phyloP scores from a whole-genome alignment of 2,888 invertebrate species.

The Malachius bipustulatus region DNA sequence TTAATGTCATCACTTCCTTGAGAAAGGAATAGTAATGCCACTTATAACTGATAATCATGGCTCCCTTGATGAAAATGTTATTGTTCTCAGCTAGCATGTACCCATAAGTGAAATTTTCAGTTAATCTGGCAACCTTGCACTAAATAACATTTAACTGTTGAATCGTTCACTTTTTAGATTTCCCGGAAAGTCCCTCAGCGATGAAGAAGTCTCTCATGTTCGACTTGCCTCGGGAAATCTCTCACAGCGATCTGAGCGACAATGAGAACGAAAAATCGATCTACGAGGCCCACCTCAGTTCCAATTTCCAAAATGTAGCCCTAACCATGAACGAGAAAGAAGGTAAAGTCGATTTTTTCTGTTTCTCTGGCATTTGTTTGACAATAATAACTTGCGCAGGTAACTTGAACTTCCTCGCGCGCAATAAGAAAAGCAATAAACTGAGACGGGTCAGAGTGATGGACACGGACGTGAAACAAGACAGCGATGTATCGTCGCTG shows the following conservation, averaged over 20 bases:
- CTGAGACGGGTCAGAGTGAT: conserved; percentile 33
- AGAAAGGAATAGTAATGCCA: too few relatives aligned
- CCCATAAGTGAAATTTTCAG: too few relatives aligned
- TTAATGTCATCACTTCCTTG: too few relatives aligned
- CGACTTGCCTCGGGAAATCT: conserved; percentile 45
- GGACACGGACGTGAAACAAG: conserved; percentile 26
- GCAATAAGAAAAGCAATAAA: conserved; percentile 34
- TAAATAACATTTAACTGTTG: too few relatives aligned
- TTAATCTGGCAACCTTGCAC: too few relatives aligned
- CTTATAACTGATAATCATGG: too few relatives aligned
- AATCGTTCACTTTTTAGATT: conserved; percentile 30
- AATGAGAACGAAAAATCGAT: conserved; percentile 41
- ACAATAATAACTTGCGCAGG: conserved; percentile 25
- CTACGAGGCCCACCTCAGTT: conserved; percentile 40
- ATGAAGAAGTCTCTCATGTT: conserved; percentile 42
- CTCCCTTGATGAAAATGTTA: too few relatives aligned
- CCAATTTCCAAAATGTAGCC: conserved; percentile 39
- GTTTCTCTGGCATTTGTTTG: too few relatives aligned
- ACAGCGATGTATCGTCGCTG: conserved; percentile 35
- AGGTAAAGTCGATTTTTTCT: conserved; percentile 21
- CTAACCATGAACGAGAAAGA: conserved; percentile 40
- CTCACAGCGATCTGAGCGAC: conserved; percentile 32
- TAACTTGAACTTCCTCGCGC: conserved; percentile 35
- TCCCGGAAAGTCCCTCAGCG: conserved; percentile 48
- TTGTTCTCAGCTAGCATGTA: too few relatives aligned